Conservation (phyloP, 2,113 vertebrate genomes). For the Platanista minor region DNA sequence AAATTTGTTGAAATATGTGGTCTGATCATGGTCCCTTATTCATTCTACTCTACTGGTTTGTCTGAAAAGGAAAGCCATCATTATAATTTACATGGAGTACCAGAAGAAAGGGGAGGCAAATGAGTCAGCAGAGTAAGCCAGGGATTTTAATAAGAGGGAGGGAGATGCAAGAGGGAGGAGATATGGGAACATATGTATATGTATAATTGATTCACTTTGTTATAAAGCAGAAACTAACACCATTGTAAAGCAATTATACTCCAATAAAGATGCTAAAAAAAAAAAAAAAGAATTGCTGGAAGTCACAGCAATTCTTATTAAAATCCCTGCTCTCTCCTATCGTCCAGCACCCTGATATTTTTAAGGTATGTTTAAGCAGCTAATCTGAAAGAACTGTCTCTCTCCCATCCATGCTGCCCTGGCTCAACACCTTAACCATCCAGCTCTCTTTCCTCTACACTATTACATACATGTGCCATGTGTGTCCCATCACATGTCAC, state of each 20-base stretch:
- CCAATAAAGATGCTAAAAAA: too few relatives aligned
- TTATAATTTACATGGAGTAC: not conserved
- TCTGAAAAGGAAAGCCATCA: not conserved
- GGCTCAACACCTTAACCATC: not conserved
- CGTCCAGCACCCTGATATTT: not conserved
- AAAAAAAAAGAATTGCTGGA: too few relatives aligned
- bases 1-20: not conserved
- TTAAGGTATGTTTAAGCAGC: not conserved
- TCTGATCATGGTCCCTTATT: not conserved
- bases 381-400: not conserved
- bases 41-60: not conserved
- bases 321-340: not conserved
- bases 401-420: not conserved
- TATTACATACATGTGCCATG: not conserved
- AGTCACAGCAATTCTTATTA: not conserved
- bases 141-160: too few relatives aligned
- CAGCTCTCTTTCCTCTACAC: not conserved
- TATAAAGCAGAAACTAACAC: too few relatives aligned
- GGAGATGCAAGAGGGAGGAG: too few relatives aligned
- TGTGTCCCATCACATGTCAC: not conserved
- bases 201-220: too few relatives aligned
- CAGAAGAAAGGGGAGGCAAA: not conserved
- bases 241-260: too few relatives aligned
- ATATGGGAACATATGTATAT: too few relatives aligned
- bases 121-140: not conserved